Base-by-base conservation (phyloP, 2,113 vertebrate species). In the Notiomystis cincta region DNA sequence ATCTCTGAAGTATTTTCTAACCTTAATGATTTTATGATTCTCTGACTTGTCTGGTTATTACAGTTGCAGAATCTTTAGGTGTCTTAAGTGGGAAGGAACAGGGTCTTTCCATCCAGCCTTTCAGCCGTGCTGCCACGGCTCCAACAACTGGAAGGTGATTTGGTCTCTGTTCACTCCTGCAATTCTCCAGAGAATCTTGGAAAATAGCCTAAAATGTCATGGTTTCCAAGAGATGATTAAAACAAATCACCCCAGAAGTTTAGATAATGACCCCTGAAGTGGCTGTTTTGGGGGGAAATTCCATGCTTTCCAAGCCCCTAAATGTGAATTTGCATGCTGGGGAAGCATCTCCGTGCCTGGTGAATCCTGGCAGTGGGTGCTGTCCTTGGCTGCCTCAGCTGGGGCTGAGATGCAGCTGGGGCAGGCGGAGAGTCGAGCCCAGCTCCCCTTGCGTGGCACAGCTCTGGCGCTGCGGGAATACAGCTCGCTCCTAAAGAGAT, bases 401-500 rank as follows among this genome's bases (percentile, higher is more conserved):
- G 75, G 66, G 65, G 60, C 30, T 73, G 60, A 38, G 57, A 23
- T 54, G 54, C 61, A 17, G 44, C 80, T 1, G 51, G 75, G 65
- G 65, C 61, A 53, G 56, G 21, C 17, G 47, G 50, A 54, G 71
- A 44, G 54, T 25, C 62, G 85, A 53, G 80, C 64, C 37, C 66
- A 15, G 25, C n/a, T 33, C 33, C 54, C 61, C 35, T 45, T 4
- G 45, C 24, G 44, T 6, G 1, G 47, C 8, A 0, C 30, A 13
- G 62, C 73, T 33, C 54, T 0, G 7, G 13, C 71, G 40, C 31
- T 3, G 0, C 19, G 57, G 54, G 23, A 47, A 16, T 4, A 0
- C 0, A 2, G 67, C 21, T 67, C 53, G 0, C 38, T 61, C 16
- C 4, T 12, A 33, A 9, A 0, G 18, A 31, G 24, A 5, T 13